Percentiles rank a stretch among this genome's conserved stretches.
Conservation (phyloP, 2,797 vertebrate genomes). For the Pangasius djambal region DNA sequence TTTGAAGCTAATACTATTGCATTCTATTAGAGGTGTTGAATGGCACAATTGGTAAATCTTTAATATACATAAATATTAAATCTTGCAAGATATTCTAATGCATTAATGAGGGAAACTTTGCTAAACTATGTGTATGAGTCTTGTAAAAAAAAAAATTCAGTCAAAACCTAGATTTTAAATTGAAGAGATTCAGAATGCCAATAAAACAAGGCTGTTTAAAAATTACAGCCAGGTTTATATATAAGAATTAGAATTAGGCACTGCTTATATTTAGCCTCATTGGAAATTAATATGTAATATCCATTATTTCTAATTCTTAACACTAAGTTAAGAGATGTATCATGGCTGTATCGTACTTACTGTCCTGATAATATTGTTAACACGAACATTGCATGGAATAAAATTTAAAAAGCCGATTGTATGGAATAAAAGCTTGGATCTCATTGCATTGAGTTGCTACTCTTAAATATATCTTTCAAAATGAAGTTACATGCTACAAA, state of each 20-base stretch:
- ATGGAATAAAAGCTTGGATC: neutral
- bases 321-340: neutral
- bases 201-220: neutral
- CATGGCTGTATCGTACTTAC: neutral
- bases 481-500: neutral
- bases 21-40: neutral
- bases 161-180: neutral
- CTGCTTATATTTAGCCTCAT: neutral
- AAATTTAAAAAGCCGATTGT: neutral
- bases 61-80: constrained; percentile 3
- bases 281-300: neutral
- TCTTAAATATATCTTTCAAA: constrained; percentile 9
- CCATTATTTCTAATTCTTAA: neutral
- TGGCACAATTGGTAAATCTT: neutral
- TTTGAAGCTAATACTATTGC: constrained; percentile 18
- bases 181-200: neutral
- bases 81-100: neutral
- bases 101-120: neutral
- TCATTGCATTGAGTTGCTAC: neutral
- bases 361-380: neutral
- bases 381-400: neutral
- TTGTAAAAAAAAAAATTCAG: neutral
- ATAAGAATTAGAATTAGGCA: neutral
- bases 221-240: neutral
- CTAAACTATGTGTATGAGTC: neutral